A percentile compares a stretch with the other conserved stretches of the same genome.
Conservation (phyloP, 2,888 invertebrate species). For the Eulithis testata region DNA sequence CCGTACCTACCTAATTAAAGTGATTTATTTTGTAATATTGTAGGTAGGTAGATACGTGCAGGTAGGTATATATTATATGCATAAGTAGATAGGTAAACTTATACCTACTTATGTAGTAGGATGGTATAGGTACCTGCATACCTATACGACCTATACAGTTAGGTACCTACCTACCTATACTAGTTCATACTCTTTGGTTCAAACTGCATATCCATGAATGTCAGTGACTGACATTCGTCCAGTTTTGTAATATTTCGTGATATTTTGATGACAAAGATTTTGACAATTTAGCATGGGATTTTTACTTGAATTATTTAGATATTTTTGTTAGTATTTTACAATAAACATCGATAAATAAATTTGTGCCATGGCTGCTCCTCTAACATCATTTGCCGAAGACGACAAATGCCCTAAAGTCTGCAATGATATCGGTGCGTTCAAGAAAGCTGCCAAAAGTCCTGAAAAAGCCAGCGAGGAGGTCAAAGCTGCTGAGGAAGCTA, state of each 20-base stretch:
- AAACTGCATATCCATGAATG: too few species aligned
- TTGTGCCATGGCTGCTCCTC: conserved; percentile 38
- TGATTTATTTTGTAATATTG: neutral
- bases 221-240: too few species aligned
- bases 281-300: too few species aligned
- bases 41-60: neutral
- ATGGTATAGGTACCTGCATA: too few species aligned
- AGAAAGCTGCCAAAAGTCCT: conserved; percentile 60
- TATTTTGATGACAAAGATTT: too few species aligned
- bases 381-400: conserved; percentile 62
- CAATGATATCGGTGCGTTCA: conserved; percentile 69
- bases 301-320: neutral
- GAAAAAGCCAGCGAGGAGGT: conserved; percentile 49
- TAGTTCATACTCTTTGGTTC: too few species aligned
- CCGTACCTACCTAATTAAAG: conserved; percentile 2
- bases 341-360: neutral
- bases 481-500: conserved; percentile 44
- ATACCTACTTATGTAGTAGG: too few species aligned
- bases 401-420: conserved; percentile 68
- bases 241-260: too few species aligned
- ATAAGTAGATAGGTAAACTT: too few species aligned
- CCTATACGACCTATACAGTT: too few species aligned
- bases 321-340: neutral
- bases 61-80: too few species aligned
- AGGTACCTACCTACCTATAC: too few species aligned